Evolutionary conservation across 35 echinoderm and acorn worm species (phyloP), one percentile per base, ranked within the genome.

Genomic region (Hemicentrotus pulcherrimus): DNA sequence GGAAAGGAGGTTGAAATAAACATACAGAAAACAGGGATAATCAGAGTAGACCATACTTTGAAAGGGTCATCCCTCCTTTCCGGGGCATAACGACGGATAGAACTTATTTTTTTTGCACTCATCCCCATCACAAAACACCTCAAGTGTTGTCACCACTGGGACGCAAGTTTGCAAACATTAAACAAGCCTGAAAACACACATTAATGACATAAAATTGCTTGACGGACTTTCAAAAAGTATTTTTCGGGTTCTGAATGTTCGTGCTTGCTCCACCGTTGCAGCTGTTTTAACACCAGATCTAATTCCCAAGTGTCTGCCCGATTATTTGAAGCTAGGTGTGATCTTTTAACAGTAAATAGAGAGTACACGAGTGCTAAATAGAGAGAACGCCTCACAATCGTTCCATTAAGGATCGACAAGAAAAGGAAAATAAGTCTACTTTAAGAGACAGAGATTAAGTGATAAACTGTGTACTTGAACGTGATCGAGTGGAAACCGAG

Each of bases 391-490:
- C 24, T 47, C 19, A 90, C 88, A 90, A 90, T 90, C 33, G 32
- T 30, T 47, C 32, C 88, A 33, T 90, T 47, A 47, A 33, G 15
- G 18, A 47, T 46, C 88, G 32, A 90, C 31, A 16, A 78, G 65
- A 78, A 78, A 78, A 78, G 65, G 28, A 78, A 78, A 8, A 78
- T 22, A 90, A 41, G 14, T 90, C 88, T 24, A 48, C 9, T 19
- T 55, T 47, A 47, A 50, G 46, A 93, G 91, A 47, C 91, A 93
- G 32, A 93, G 91, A 93, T 93, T 93, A 93, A 93, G 91, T 93
- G 91, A 93, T 93, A 93, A 93, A 93, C 91, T 93, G 91, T 93
- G 91, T 93, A 90, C 46, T 93, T 93, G 91, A 93, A 93, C 91
- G 91, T 93, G 91, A 93, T 47, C 91, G 46, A 93, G 91, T 93